Base-by-base conservation (phyloP, 2,797 vertebrate genomes). In the Rousettus madagascariensis region DNA sequence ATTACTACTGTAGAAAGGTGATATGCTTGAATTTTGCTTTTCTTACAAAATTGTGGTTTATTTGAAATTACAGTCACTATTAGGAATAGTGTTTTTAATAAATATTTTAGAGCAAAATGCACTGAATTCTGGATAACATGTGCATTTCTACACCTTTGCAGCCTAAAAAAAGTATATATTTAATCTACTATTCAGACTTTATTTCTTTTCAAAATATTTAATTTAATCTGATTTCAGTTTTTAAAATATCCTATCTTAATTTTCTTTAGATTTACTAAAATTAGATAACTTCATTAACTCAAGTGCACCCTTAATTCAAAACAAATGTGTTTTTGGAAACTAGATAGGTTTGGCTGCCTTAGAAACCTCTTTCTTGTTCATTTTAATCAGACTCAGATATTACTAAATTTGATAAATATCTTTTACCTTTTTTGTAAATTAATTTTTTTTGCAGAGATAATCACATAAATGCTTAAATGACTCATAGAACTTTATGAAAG, bases 221-320 rank as follows among this genome's bases (percentile, higher is more conserved):
- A 30, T 77, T 92, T 94, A 92, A 71, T 84, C 30, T 59, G 66
- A 97, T 89, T 95, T 78, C 61, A 63, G 55, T 95, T 80, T 85
- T 97, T 96, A 51, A 94, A 68, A 71, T 96, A 36, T 9, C 79
- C 33, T 97, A 33, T 46, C 91, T 97, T 95, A 94, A 78, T 93
- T 97, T 97, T 85, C 6, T 96, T 57, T 86, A 91, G 66, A 78
- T 97, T 97, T 97, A 80, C 92, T 97, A 95, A 97, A 87, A 97
- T 97, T 97, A 97, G 71, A 74, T 97, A 97, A 97, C 66, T 97
- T 92, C 95, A 94, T 98, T 98, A 97, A 95, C 61, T 65, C 96
- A 97, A 93, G 51, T 96, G 33, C 61, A 57, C 90, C 38, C 87
- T 92, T 96, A 98, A 98, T 98, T 95, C 68, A 95, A 98, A 98